These are phyloP conservation scores for Drosophila picticornis DNA, from an alignment of 2,888 invertebrate genomes.

Conservation along the genomic window DNA sequence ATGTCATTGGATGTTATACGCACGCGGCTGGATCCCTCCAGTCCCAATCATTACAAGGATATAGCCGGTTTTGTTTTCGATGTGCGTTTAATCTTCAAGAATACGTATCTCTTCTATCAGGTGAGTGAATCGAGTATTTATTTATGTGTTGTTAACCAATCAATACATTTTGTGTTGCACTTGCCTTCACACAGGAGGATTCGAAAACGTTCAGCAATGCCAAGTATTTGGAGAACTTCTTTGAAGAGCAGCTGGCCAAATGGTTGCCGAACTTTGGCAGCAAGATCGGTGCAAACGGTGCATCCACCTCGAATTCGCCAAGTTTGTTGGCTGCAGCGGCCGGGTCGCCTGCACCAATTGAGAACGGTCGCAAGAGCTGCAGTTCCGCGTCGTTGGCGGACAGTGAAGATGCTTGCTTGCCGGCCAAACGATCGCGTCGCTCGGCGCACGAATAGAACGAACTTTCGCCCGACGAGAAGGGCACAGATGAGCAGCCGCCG, in stretches of 20 bases:
- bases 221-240: constrained; percentile 93
- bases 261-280: constrained; percentile 92
- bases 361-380: constrained; percentile 80
- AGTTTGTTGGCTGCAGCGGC: constrained; percentile 58
- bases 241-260: constrained; percentile 92
- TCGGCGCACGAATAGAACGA: constrained; percentile 82
- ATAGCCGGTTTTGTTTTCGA: constrained; percentile 92
- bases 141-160: background rate
- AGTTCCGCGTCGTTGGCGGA: constrained; percentile 74
- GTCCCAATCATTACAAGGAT: constrained; percentile 90
- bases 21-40: constrained; percentile 91
- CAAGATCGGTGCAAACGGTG: constrained; percentile 56
- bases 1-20: constrained; percentile 95
- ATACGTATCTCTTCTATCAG: constrained; percentile 93
- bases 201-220: constrained; percentile 92
- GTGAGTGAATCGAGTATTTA: constrained; percentile 85
- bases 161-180: constrained; percentile 38
- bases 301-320: constrained; percentile 71
- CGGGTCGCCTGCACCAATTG: constrained; percentile 72
- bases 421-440: constrained; percentile 82
- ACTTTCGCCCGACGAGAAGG: constrained; percentile 63
- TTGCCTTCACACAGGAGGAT: constrained; percentile 87
- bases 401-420: constrained; percentile 82
- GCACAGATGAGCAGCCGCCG: constrained; percentile 47
- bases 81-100: constrained; percentile 93